Evolutionary conservation across 2,888 invertebrate species (phyloP).

Genomic region (Eilema sororculum): DNA sequence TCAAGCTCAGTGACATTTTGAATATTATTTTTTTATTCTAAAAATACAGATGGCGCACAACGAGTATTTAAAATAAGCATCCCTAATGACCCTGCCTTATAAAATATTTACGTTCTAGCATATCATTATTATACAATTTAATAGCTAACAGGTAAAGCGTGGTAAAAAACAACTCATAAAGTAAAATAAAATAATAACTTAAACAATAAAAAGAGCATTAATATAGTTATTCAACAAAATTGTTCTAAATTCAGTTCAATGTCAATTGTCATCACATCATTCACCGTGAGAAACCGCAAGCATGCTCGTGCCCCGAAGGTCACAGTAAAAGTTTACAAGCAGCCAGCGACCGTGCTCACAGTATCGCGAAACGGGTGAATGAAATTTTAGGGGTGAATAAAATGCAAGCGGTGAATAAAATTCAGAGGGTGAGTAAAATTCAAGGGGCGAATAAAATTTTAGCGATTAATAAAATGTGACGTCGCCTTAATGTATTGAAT

Average conservation of each 20-base stretch:
- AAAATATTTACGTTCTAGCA: neutral
- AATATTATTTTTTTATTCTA: too few species aligned
- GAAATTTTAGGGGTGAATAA: too few species aligned
- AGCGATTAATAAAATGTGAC: too few species aligned
- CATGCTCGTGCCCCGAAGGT: constrained; percentile 59
- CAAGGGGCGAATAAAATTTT: neutral
- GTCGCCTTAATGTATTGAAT: too few species aligned
- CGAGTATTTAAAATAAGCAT: neutral
- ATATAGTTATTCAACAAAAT: constrained; percentile 14
- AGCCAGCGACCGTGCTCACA: constrained; percentile 49
- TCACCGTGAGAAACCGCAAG: constrained; percentile 62
- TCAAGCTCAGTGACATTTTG: too few species aligned
- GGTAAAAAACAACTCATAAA: neutral
- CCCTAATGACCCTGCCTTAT: neutral
- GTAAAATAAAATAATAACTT: neutral
- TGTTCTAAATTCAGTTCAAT: constrained; percentile 57
- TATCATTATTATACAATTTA: neutral
- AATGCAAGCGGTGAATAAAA: neutral
- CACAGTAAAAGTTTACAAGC: constrained; percentile 75
- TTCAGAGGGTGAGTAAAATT: neutral
- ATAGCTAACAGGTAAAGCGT: neutral
- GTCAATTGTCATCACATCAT: constrained; percentile 51
- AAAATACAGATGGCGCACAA: too few species aligned
- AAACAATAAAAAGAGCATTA: constrained; percentile 11
- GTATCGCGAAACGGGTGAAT: neutral